Conservation (phyloP, 1,140 invertebrate genomes). For the Zaprionus davidi region DNA sequence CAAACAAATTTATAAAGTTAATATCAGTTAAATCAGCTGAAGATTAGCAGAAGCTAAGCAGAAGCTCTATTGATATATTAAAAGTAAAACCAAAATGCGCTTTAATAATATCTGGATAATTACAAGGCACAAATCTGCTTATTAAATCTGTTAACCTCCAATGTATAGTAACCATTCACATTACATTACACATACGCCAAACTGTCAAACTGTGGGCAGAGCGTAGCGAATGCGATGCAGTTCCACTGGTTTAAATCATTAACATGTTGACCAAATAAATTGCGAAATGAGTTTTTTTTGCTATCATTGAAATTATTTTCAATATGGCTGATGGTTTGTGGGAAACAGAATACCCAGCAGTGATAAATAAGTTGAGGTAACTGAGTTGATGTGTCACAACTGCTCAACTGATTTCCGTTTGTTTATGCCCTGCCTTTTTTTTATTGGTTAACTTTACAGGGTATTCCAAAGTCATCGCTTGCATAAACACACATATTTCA, state of each 20-base stretch:
- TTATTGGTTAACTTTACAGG: not conserved
- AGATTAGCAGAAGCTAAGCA: too few relatives aligned
- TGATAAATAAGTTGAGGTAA: not conserved
- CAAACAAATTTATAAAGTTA: not conserved
- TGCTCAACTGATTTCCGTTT: not conserved
- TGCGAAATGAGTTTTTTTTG: not conserved
- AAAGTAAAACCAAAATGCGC: too few relatives aligned
- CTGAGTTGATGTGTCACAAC: not conserved
- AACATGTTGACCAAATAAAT: constrained; percentile 25
- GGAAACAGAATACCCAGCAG: not conserved
- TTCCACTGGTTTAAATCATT: constrained; percentile 11
- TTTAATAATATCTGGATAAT: too few relatives aligned
- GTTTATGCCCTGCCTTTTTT: not conserved
- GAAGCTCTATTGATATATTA: too few relatives aligned
- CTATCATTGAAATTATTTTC: not conserved
- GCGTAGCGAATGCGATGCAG: not conserved
- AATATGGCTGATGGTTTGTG: not conserved
- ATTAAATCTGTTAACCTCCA: not conserved
- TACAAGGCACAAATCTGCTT: not conserved
- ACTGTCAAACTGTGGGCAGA: constrained; percentile 17
- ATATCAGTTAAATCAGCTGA: too few relatives aligned
- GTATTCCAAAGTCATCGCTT: constrained; percentile 19
- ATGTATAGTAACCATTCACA: not conserved
- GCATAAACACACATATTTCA: constrained; percentile 30
- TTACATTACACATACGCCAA: not conserved